Evolutionary conservation across 2,888 invertebrate genomes (phyloP).

Genomic region (Phortica okadai): DNA sequence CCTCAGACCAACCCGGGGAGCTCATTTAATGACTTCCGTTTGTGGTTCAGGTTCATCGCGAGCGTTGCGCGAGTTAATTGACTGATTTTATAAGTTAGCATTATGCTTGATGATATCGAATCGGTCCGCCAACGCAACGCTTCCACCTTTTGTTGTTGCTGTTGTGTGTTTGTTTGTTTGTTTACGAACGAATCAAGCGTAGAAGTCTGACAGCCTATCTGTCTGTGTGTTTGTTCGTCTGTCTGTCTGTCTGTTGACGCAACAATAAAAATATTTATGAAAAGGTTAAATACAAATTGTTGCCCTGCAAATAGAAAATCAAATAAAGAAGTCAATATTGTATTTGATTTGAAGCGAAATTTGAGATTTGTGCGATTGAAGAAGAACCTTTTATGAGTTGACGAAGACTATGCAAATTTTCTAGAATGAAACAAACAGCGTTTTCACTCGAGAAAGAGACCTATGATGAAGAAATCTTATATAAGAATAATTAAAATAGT

Average conservation of each 20-base stretch:
- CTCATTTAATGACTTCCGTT: constrained; percentile 64
- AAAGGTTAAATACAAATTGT: constrained; percentile 3
- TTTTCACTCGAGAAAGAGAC: too few relatives aligned
- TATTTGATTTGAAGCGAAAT: neutral
- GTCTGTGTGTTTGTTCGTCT: constrained; percentile 3
- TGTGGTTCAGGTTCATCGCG: constrained; percentile 46
- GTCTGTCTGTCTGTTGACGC: neutral
- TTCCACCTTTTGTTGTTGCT: too few relatives aligned
- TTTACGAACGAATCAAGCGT: constrained; percentile 17
- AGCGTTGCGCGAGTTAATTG: constrained; percentile 10
- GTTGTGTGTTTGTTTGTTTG: neutral
- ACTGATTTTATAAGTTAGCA: neutral
- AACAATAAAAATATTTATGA: neutral
- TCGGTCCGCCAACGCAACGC: neutral
- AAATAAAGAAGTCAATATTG: neutral
- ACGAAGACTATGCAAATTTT: too few relatives aligned
- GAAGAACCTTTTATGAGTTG: too few relatives aligned
- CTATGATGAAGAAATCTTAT: too few relatives aligned
- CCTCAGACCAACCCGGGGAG: constrained; percentile 4
- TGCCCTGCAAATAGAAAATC: neutral
- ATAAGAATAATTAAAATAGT: too few relatives aligned
- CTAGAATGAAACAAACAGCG: too few relatives aligned
- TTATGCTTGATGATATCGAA: neutral
- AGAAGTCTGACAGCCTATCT: neutral
- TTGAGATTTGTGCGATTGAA: neutral